These are phyloP conservation scores for Macropis europaea DNA, from an alignment of 2,888 invertebrate species.

Conservation along the genomic window DNA sequence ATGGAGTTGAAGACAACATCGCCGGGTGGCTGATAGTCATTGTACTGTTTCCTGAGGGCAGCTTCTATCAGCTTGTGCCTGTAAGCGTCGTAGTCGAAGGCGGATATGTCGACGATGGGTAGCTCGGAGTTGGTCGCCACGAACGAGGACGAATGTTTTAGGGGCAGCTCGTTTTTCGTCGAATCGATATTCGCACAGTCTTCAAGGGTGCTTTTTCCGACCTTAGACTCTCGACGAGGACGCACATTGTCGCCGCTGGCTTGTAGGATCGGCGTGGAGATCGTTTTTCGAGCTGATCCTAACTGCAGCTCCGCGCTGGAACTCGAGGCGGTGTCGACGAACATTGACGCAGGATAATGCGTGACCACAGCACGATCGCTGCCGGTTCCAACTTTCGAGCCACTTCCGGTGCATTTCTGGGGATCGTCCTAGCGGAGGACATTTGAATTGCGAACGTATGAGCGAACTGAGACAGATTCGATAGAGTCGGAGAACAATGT, in stretches of 20 bases:
- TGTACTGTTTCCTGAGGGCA: constrained; percentile 67
- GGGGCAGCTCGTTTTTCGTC: constrained; percentile 11
- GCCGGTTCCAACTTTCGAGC: background rate
- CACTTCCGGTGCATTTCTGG: background rate
- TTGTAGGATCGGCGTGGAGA: constrained; percentile 62
- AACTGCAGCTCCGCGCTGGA: constrained; percentile 57
- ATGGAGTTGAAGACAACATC: constrained; percentile 74
- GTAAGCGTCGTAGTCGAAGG: constrained; percentile 67
- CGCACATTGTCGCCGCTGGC: constrained; percentile 25
- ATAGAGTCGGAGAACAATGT: constrained; percentile 20
- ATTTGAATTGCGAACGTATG: too few relatives aligned
- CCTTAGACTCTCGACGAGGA: background rate
- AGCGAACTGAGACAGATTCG: constrained; percentile 10
- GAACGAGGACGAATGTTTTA: constrained; percentile 63
- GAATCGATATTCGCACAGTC: background rate
- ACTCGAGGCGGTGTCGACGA: constrained; percentile 64
- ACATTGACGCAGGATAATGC: constrained; percentile 63
- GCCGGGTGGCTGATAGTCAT: constrained; percentile 72
- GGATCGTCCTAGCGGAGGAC: too few relatives aligned
- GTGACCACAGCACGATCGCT: constrained; percentile 56
- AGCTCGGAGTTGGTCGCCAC: constrained; percentile 53
- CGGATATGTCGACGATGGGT: constrained; percentile 66
- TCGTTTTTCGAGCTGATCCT: constrained; percentile 49
- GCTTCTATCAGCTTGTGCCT: constrained; percentile 70
- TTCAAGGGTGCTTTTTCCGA: background rate